Conservation (phyloP, 37 sponge, comb jelly and placozoan genomes). For the Amphimedon queenslandica region DNA sequence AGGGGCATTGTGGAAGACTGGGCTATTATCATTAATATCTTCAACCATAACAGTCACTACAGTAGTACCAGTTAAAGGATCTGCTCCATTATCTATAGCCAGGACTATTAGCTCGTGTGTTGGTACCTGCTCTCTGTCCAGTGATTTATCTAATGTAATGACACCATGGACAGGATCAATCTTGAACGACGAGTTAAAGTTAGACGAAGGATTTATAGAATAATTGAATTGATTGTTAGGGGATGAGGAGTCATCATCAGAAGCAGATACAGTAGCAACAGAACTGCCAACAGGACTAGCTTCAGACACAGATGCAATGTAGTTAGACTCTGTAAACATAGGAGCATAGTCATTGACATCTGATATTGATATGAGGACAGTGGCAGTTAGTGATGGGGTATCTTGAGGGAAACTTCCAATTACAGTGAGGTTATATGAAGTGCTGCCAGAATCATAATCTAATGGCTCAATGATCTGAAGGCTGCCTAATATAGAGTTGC, state of each 20-base stretch:
- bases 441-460: conserved; percentile 17
- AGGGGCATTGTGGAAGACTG: conserved; percentile 12
- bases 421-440: conserved; percentile 15
- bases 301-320: conserved; percentile 17
- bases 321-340: conserved; percentile 11
- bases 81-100: conserved; percentile 27
- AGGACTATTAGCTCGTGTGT: conserved; percentile 19
- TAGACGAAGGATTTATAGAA: neutral
- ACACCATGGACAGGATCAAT: conserved; percentile 21
- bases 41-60: conserved; percentile 23
- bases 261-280: conserved; percentile 19
- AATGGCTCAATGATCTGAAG: conserved; percentile 8
- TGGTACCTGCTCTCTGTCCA: conserved; percentile 30
- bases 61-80: conserved; percentile 17
- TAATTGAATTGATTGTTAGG: conserved; percentile 7
- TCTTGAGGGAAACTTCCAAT: neutral
- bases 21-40: conserved; percentile 70
- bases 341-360: conserved; percentile 69
- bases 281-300: neutral
- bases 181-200: conserved; percentile 9
- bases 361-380: conserved; percentile 29
- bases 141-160: conserved; percentile 1
- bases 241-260: conserved; percentile 34
- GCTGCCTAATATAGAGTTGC: conserved; percentile 3
- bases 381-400: conserved; percentile 10